Conservation (phyloP, 1,140 invertebrate genomes). For the Olivierus martensii region DNA sequence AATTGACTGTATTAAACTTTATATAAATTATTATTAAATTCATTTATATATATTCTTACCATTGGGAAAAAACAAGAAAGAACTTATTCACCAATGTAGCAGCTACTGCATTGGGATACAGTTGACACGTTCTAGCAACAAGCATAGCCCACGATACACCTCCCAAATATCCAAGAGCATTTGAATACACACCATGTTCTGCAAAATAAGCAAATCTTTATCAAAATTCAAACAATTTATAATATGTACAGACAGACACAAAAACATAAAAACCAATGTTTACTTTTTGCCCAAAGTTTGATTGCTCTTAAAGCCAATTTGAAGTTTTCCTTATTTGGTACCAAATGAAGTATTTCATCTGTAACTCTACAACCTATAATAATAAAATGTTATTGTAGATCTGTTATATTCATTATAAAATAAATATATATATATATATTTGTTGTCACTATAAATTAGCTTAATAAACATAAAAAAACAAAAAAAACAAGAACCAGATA, state of each 20-base stretch:
- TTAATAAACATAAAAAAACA: no score
- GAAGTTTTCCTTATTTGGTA: slow-evolving; percentile 92
- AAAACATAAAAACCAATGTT: no score
- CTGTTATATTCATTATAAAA: no score
- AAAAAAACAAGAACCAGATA: no score
- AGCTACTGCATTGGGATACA: slow-evolving; percentile 94
- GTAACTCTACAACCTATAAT: slow-evolving; percentile 75
- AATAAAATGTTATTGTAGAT: no score
- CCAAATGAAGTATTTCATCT: slow-evolving; percentile 89
- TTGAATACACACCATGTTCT: slow-evolving; percentile 90
- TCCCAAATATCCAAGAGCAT: slow-evolving; percentile 92
- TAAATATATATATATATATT: no score
- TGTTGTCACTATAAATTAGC: no score
- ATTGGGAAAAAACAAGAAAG: slow-evolving; percentile 92
- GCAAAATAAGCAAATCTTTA: no score
- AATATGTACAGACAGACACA: no score
- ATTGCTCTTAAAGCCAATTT: slow-evolving; percentile 82
- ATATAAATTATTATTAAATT: no score
- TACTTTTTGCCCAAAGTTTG: slow-evolving; percentile 92
- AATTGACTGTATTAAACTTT: no score
- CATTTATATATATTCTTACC: slow-evolving; percentile 43
- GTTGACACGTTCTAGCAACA: slow-evolving; percentile 92
- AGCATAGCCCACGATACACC: slow-evolving; percentile 99
- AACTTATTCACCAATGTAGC: slow-evolving; percentile 95
- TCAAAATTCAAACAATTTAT: no score